Base-by-base conservation (phyloP, 2,113 vertebrate species). In the Maccullochella peelii region DNA sequence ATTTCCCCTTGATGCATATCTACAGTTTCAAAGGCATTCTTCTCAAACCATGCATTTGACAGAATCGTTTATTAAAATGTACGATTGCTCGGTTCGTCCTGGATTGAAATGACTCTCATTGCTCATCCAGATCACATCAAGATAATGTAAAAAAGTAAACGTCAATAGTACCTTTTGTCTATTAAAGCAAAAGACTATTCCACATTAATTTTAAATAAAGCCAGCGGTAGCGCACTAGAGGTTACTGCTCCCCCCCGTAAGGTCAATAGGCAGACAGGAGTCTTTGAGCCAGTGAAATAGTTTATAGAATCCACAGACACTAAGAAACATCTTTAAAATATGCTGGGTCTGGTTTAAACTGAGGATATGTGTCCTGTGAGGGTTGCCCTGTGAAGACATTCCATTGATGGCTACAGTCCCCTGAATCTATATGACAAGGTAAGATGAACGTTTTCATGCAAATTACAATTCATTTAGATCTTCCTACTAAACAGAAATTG, bases 31-130 rank as follows among this genome's bases (percentile, higher is more conserved):
- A 89, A 89, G 85, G 73, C 83, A 88, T 93, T 91, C 90, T 90
- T 91, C 85, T 93, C 91, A 93, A 93, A 93, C 91, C 85, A 89
- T 72, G 81, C 88, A 86, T 91, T 88, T 94, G 94, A 93, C 94
- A 94, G 93, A 89, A 85, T 79, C 80, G 73, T 89, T 90, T 91
- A 94, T 93, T 93, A 90, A 93, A 95, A 94, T 90, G 85, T 89
- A 92, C 83, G 91, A 92, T 91, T 92, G 90, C 88, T 80, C 38
- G 58, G 70, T 89, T 89, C 25, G 72, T 92, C 82, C 90, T 85
- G 79, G 81, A 86, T 89, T 85, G 57, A 86, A 94, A 94, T 91
- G 59, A 85, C 68, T 84, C 83, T 82, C 86, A 87, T 94, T 91
- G 74, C 90, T 91, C 92, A 92, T 86, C 78, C 84, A 80, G 89